Evolutionary conservation across 2,797 vertebrate genomes (phyloP).

Genomic region (Pantherophis alleghaniensis): DNA sequence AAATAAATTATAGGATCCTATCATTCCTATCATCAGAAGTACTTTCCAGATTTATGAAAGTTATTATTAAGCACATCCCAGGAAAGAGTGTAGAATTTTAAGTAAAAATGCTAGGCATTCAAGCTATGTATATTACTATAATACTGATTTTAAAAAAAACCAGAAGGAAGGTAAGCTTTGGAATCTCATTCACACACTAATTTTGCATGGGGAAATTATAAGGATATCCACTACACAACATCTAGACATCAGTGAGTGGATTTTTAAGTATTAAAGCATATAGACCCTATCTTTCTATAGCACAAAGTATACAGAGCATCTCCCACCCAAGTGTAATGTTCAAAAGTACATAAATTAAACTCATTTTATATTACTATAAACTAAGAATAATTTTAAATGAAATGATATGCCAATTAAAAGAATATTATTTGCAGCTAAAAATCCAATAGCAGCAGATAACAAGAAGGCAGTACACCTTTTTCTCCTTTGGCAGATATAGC

Average conservation of each 20-base stretch:
- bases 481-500: neutral
- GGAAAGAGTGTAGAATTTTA: neutral
- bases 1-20: neutral
- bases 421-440: neutral
- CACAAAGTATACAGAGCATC: neutral
- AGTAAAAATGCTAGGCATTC: neutral
- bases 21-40: neutral
- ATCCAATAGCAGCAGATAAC: neutral
- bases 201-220: neutral
- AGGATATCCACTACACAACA: no score
- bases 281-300: neutral
- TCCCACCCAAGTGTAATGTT: neutral
- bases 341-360: neutral
- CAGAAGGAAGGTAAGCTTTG: neutral
- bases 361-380: neutral
- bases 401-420: neutral
- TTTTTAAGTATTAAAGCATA: neutral
- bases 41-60: slow-evolving; percentile 5
- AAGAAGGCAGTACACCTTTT: neutral
- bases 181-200: neutral
- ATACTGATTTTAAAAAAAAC: no score
- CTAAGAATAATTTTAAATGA: neutral
- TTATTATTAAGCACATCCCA: neutral
- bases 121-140: neutral
- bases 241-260: neutral